Evolutionary conservation across 1,140 invertebrate species (phyloP).

Genomic region (Ditylenchus dipsaci): DNA sequence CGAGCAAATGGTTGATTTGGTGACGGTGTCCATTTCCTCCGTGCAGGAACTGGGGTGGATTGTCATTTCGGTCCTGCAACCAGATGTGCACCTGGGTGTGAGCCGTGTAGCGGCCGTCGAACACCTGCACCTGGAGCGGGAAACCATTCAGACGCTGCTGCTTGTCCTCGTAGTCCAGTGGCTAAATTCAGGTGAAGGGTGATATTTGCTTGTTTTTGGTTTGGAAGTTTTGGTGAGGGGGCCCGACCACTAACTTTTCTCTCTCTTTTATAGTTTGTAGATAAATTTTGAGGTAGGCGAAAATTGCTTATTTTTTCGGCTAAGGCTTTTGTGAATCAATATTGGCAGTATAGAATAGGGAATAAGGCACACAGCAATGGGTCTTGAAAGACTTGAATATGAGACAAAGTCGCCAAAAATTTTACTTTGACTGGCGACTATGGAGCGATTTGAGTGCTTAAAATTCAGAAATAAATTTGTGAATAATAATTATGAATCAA

Average conservation of each 20-base stretch:
- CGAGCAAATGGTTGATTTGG: constrained; percentile 27
- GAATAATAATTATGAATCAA: no score
- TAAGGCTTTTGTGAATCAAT: constrained; percentile 8
- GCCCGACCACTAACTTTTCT: constrained; percentile 4
- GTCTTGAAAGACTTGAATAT: no score
- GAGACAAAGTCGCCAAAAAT: no score
- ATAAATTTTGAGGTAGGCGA: neutral
- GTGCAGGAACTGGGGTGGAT: constrained; percentile 74
- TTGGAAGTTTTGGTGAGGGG: neutral
- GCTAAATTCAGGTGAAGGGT: constrained; percentile 37
- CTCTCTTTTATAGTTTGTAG: neutral
- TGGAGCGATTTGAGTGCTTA: no score
- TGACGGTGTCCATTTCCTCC: constrained; percentile 17
- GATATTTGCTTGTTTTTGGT: neutral
- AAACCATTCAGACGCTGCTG: constrained; percentile 58
- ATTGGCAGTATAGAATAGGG: constrained; percentile 8
- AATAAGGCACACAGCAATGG: neutral
- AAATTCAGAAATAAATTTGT: no score
- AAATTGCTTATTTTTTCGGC: constrained; percentile 6
- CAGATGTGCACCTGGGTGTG: constrained; percentile 81
- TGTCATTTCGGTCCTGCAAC: constrained; percentile 89
- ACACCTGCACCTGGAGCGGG: constrained; percentile 59
- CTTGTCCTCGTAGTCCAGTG: constrained; percentile 60
- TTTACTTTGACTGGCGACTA: no score
- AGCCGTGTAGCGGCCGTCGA: constrained; percentile 68